Percentiles rank a stretch among this genome's conserved stretches.
These are phyloP conservation scores for Tetrao urogallus DNA, from an alignment of 2,113 vertebrate species.

Conservation along the genomic window DNA sequence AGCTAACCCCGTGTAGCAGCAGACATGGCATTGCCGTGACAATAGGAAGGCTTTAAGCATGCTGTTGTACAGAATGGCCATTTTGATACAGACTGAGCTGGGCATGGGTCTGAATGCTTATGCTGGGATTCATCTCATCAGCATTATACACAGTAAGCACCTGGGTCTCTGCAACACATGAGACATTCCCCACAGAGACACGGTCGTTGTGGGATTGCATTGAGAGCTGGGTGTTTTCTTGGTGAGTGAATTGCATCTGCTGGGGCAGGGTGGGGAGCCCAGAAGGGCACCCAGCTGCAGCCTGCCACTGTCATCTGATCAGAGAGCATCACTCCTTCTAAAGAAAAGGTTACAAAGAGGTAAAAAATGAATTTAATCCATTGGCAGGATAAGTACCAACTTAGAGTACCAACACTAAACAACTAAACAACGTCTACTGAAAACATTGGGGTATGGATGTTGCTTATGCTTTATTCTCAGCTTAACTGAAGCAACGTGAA, in stretches of 20 bases:
- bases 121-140: not conserved
- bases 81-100: not conserved
- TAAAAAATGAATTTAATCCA: not conserved
- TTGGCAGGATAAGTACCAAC: not conserved
- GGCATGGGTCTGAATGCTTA: not conserved
- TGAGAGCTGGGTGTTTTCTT: fast-evolving
- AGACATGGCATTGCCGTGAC: not conserved
- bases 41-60: not conserved
- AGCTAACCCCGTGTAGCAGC: not conserved
- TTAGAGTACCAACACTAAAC: not conserved
- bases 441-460: not conserved
- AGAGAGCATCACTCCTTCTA: not conserved
- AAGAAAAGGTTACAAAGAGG: not conserved
- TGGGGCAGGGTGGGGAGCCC: not conserved
- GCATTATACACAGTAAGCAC: not conserved
- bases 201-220: not conserved
- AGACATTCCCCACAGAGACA: not conserved
- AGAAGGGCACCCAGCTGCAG: not conserved
- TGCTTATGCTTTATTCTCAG: not conserved
- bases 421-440: not conserved
- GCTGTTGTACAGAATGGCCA: not conserved
- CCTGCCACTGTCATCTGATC: not conserved
- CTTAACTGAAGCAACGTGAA: not conserved
- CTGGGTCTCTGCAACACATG: not conserved
- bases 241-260: not conserved